A percentile compares a stretch with the other conserved stretches of the same genome.
Conservation (phyloP, 64 coral and sea anemone species). For the Hydrozoanthus tunicans region DNA sequence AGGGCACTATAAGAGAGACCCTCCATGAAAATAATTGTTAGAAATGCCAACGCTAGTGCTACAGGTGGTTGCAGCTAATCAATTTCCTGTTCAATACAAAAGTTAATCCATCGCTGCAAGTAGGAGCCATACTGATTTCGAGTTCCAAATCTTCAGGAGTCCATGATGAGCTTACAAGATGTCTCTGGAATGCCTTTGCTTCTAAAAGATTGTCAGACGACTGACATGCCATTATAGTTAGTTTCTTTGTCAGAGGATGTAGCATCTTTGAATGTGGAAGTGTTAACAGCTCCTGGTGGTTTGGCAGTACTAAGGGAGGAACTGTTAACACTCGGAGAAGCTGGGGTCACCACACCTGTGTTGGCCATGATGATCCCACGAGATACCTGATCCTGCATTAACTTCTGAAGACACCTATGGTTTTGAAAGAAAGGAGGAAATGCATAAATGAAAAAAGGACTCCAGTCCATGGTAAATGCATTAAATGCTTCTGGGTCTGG, state of each 20-base stretch:
- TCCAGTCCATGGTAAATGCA: too few relatives aligned
- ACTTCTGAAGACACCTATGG: too few relatives aligned
- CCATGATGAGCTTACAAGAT: constrained; percentile 34
- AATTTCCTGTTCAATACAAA: constrained; percentile 37
- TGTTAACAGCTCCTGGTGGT: neutral
- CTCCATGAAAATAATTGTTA: neutral
- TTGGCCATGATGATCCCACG: constrained; percentile 1
- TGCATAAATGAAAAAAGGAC: too few relatives aligned
- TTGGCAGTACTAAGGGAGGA: neutral
- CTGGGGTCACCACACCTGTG: neutral
- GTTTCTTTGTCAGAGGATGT: constrained; percentile 27
- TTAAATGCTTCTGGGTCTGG: too few relatives aligned
- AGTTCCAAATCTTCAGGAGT: neutral
- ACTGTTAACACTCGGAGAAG: too few relatives aligned
- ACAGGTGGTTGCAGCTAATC: constrained; percentile 20
- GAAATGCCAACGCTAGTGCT: neutral
- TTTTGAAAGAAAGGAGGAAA: too few relatives aligned
- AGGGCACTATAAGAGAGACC: neutral
- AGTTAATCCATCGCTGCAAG: constrained; percentile 21
- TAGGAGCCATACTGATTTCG: constrained; percentile 15
- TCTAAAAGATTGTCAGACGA: constrained; percentile 14
- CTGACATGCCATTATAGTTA: constrained; percentile 33
- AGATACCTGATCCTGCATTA: neutral
- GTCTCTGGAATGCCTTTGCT: constrained; percentile 23
- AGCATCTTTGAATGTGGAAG: constrained; percentile 16